Evolutionary conservation across 2,888 invertebrate genomes (phyloP).

Genomic region (Calephelis perditalis): DNA sequence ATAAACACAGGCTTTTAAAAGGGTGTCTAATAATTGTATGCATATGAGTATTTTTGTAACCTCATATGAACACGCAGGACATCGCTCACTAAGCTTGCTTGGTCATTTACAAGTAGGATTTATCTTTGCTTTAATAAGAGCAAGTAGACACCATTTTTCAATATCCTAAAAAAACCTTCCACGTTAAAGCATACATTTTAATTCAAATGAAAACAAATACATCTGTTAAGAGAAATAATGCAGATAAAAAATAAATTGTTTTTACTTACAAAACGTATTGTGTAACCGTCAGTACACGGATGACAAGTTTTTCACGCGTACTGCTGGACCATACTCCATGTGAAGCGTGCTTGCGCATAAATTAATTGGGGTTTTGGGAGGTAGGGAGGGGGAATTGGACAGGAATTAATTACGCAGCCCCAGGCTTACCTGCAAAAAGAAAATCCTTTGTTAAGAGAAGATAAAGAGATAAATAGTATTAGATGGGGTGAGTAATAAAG

Average conservation of each 20-base stretch:
- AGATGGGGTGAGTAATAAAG: too few relatives aligned
- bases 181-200: too few relatives aligned
- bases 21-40: too few relatives aligned
- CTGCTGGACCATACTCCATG: conserved; percentile 1
- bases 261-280: background rate
- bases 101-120: too few relatives aligned
- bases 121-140: too few relatives aligned
- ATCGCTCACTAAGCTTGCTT: too few relatives aligned
- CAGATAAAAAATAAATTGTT: background rate
- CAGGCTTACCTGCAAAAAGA: conserved; percentile 46
- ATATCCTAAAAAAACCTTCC: too few relatives aligned
- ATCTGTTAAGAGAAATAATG: background rate
- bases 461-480: background rate
- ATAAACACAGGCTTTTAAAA: too few relatives aligned
- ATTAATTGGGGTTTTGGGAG: conserved; percentile 24
- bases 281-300: background rate
- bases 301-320: conserved; percentile 17
- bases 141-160: too few relatives aligned
- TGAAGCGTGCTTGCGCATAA: conserved; percentile 45
- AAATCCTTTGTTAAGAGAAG: conserved; percentile 26
- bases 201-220: too few relatives aligned
- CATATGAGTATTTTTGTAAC: too few relatives aligned
- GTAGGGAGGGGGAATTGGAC: background rate
- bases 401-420: conserved; percentile 36
- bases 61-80: too few relatives aligned